Base-by-base conservation (phyloP, 2,113 vertebrate species). In the Pterophyllum scalare region DNA sequence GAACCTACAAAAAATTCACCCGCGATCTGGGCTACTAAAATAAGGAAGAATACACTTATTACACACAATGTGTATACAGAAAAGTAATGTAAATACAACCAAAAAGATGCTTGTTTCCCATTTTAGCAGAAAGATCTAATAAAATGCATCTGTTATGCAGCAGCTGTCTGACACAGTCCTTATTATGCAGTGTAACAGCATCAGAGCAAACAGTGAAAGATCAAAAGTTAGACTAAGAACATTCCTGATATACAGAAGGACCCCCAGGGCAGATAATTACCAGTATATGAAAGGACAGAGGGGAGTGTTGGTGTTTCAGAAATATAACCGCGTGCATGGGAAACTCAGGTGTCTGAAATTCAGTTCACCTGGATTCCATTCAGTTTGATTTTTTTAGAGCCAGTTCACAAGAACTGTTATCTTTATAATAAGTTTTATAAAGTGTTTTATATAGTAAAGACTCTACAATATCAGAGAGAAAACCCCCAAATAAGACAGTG, bases 321-420 rank as follows among this genome's bases (percentile, higher is more conserved):
- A 70, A 1, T 20, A 1, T 28, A 4, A 67, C 0, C 40, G 49
- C 1, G 64, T 49, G 19, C 22, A 49, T 1, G 15, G 40, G 5
- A 67, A 0, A 67, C 22, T 67, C 4, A 14, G 62, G 22, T 9
- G 2, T 26, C 14, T 38, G 24, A 14, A 24, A 46, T 43, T 67
- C 64, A 46, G 11, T 43, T 43, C 12, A 1, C 4, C 14, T 14
- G 13, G 46, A 14, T 43, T 43, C 13, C 40, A 46, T 43, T 67
- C 64, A 46, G 11, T 43, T 43, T 4, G 3, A 13, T 43, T 43
- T 43, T 40, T 43, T 43, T 13, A 43, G 40, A 13, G 12, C 40
- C 40, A 43, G 11, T 12, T 43, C 40, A 43, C 17, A 40, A 46
- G 22, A 67, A 67, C 0, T 1, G 17, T 67, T 4, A 4, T 67